phyloP scores from a whole-genome alignment of 1,140 invertebrate genomes.

The Brachystomella parvula region DNA sequence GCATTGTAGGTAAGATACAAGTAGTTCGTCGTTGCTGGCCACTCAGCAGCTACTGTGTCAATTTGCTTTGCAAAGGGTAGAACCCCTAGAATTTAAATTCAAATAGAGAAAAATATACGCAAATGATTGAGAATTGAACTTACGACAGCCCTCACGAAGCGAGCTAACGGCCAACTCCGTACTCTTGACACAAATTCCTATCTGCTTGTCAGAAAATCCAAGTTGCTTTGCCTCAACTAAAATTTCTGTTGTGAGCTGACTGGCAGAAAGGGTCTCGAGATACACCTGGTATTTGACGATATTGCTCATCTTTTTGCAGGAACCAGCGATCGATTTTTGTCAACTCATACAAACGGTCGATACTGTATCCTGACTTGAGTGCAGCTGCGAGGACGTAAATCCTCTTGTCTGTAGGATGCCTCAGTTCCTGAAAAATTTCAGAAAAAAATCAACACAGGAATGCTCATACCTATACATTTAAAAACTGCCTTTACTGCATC shows the following conservation, averaged over 20 bases:
- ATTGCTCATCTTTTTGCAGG: conserved; percentile 84
- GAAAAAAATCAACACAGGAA: not conserved
- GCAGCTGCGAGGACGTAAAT: conserved; percentile 96
- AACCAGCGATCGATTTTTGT: conserved; percentile 99
- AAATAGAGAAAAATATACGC: too few relatives aligned
- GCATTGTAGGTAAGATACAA: conserved; percentile 96
- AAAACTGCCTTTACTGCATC: conserved; percentile 55
- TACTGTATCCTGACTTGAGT: conserved; percentile 64
- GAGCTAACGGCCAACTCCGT: conserved; percentile 71
- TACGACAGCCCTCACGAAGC: conserved; percentile 58
- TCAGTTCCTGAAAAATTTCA: conserved; percentile 67
- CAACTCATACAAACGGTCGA: conserved; percentile 77
- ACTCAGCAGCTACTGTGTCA: conserved; percentile 98
- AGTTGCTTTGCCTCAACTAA: conserved; percentile 79
- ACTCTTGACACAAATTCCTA: conserved; percentile 77
- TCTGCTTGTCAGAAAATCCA: conserved; percentile 97
- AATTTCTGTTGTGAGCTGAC: conserved; percentile 51
- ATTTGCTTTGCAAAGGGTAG: conserved; percentile 93
- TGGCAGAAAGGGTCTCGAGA: conserved; percentile 55
- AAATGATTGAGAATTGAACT: conserved; percentile 18
- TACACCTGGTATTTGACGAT: conserved; percentile 66
- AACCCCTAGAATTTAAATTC: conserved; percentile 51
- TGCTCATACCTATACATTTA: not conserved
- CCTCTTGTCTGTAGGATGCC: conserved; percentile 89
- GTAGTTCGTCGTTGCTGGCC: conserved; percentile 97